Percentiles rank a stretch among this genome's conserved stretches.
Conservation (phyloP, 2,113 vertebrate species). For the Cyanoderma ruficeps region DNA sequence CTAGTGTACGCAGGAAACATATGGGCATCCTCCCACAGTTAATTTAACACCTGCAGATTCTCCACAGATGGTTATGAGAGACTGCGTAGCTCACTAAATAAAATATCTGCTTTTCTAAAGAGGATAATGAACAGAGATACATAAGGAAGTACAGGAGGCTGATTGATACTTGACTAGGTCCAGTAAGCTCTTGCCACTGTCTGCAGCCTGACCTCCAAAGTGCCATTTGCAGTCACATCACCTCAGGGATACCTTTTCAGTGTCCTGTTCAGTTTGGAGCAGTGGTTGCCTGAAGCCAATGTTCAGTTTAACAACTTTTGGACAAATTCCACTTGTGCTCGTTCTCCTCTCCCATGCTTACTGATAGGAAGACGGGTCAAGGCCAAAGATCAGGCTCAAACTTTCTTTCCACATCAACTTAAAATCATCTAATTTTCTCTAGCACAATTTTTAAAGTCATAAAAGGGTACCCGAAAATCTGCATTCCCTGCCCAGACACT, state of each 20-base stretch:
- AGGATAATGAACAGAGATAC: neutral
- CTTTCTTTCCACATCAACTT: neutral
- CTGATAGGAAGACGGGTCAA: neutral
- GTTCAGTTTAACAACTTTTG: neutral
- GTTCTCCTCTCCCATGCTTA: neutral
- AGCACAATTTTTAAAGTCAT: neutral
- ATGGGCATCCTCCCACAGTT: conserved; percentile 40
- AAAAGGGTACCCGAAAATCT: neutral
- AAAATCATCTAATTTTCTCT: neutral
- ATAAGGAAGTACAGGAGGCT: neutral
- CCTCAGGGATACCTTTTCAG: neutral
- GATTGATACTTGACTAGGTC: neutral
- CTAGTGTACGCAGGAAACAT: conserved; percentile 17
- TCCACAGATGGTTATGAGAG: conserved; percentile 40
- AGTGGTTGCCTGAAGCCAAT: neutral
- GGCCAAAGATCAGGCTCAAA: neutral
- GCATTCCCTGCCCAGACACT: neutral
- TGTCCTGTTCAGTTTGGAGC: neutral
- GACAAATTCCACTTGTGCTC: neutral
- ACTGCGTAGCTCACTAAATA: neutral
- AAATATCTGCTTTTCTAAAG: conserved; percentile 7
- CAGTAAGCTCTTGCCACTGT: neutral
- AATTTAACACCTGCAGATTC: conserved; percentile 61
- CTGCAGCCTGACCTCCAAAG: neutral
- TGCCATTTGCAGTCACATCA: neutral